A percentile compares a stretch with the other conserved stretches of the same genome.
phyloP scores from a whole-genome alignment of 2,888 invertebrate species.

The Parapristionchus giblindavisi region DNA sequence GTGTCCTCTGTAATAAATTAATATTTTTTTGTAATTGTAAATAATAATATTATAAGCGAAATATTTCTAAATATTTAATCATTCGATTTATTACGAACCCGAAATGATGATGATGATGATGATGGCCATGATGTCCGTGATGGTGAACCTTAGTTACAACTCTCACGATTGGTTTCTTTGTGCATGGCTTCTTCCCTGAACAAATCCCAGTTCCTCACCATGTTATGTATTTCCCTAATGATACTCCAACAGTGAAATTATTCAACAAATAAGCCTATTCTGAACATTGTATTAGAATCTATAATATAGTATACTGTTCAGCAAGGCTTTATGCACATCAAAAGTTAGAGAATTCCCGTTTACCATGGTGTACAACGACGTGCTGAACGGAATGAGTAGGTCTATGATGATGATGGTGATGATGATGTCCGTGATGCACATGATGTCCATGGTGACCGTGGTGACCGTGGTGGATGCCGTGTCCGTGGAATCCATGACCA shows the following conservation, averaged over 20 bases:
- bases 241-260: not conserved
- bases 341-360: not conserved
- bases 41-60: no score
- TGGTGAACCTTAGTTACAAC: slow-evolving; percentile 8
- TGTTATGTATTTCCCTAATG: not conserved
- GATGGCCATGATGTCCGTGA: not conserved
- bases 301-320: not conserved
- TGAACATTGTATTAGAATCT: no score
- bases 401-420: slow-evolving; percentile 24
- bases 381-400: slow-evolving; percentile 19
- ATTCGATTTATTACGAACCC: no score
- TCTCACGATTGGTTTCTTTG: slow-evolving; percentile 14
- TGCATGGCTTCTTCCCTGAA: slow-evolving; percentile 15
- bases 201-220: not conserved
- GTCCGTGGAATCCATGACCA: not conserved
- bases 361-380: slow-evolving; percentile 15
- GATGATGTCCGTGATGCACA: not conserved
- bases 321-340: not conserved
- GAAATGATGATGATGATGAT: slow-evolving; percentile 4
- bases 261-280: not conserved
- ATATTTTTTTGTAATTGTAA: no score
- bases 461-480: not conserved
- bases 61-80: not conserved
- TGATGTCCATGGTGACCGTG: not conserved
- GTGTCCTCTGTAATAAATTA: no score